Evolutionary conservation across 1,140 invertebrate species (phyloP), one percentile per base, ranked within the genome.

Genomic region (Drosophila santomea): DNA sequence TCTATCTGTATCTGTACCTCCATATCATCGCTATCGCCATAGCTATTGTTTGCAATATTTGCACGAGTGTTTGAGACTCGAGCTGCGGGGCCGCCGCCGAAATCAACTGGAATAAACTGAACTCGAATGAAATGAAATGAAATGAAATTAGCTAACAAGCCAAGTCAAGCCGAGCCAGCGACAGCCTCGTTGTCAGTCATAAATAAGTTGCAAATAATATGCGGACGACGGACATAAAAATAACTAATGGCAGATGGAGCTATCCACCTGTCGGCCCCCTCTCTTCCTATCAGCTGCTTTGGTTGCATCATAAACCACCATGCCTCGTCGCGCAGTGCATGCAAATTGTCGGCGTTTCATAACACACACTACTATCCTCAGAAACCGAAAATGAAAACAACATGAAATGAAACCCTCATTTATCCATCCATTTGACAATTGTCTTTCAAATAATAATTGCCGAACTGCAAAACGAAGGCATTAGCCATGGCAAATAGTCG

Each of bases 171-270:
- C 59, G 28, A 28, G 28, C 25, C 25, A 6, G 5, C 28, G 28
- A 32, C 32, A 32, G 32, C 3, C 32, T 32, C 32, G 32, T 3
- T 32, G 74, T 57, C 74, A 82, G 58, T 81, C 80, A 83, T 82
- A 82, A 82, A 80, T 76, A 85, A 80, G 81, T 85, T 84, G 81
- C 81, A 80, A 85, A 84, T 85, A 85, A 83, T 84, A 83, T 57
- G 52, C 52, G 52, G 38, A 64, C 51, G 78, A 43, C 44, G 67
- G 51, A 83, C 82, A 84, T 77, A 64, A 75, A 76, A 73, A 66
- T 77, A 79, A 62, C 59, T 80, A 81, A 76, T 77, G 66, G 41
- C 80, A 84, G 66, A 84, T 84, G 80, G 60, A 76, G 72, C 38
- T 47, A 56, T 35, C 39, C 35, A 47, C 36, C 25, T 48, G 28